A percentile compares a stretch with the other conserved stretches of the same genome.
Conservation (phyloP, 2,797 vertebrate species). For the Sphenopsis melanotis region DNA sequence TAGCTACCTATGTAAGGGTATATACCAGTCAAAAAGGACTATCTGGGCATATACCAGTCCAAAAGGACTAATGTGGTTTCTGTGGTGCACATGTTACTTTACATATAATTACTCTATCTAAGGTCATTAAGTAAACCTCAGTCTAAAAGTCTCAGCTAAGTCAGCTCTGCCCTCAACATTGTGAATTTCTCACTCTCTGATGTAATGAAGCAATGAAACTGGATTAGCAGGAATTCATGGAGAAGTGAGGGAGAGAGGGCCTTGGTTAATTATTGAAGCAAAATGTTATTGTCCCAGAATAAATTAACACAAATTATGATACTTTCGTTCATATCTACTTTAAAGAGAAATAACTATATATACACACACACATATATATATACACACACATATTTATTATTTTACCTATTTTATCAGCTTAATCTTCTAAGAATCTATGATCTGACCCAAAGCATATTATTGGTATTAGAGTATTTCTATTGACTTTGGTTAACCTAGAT, state of each 20-base stretch:
- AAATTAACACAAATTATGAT: not conserved
- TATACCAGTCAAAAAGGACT: not conserved
- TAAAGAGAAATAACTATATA: not conserved
- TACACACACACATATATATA: rapidly evolving
- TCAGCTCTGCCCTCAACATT: not conserved
- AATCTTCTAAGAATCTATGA: not conserved
- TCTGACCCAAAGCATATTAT: not conserved
- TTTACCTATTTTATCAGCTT: not conserved
- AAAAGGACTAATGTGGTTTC: not conserved
- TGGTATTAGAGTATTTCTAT: not conserved
- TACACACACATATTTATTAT: not conserved
- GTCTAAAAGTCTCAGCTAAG: not conserved
- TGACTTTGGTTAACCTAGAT: not conserved
- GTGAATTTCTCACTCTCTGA: not conserved
- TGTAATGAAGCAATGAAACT: not conserved
- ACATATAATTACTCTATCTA: not conserved
- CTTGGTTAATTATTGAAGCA: not conserved
- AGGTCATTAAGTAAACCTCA: not conserved
- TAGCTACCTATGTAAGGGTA: not conserved
- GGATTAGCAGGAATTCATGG: not conserved
- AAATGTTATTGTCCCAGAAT: not conserved
- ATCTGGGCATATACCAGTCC: not conserved
- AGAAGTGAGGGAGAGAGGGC: not conserved
- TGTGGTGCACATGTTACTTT: not conserved
- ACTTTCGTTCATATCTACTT: not conserved